Percentiles rank a stretch among this genome's conserved stretches.
Evolutionary conservation across 2,113 vertebrate genomes (phyloP).

Genomic region (Marmota monax): DNA sequence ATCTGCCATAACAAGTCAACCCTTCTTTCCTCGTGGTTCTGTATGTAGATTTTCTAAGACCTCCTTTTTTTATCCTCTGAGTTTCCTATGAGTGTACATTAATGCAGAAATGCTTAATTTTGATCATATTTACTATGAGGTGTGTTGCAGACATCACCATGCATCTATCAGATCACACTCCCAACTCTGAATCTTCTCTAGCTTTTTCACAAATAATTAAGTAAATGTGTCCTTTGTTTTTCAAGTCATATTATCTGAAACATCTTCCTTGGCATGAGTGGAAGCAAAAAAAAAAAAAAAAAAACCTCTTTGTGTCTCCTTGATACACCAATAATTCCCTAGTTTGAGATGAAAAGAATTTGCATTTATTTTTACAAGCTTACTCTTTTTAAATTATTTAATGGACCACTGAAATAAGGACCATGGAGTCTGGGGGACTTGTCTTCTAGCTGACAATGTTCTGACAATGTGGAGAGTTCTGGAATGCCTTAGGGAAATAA

Average conservation of each 20-base stretch:
- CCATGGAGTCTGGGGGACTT: conserved; percentile 59
- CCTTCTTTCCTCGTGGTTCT: neutral
- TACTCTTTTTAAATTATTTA: conserved; percentile 69
- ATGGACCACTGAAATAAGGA: conserved; percentile 66
- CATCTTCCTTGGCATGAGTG: neutral
- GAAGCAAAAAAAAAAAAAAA: neutral
- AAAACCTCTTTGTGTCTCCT: neutral
- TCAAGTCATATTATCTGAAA: neutral
- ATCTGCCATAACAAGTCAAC: neutral
- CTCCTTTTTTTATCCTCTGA: neutral
- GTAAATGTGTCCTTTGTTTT: neutral
- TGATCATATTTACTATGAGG: neutral
- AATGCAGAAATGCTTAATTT: neutral
- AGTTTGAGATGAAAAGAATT: conserved; percentile 56
- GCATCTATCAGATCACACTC: neutral
- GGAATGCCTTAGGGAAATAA: conserved; percentile 75
- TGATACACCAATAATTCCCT: conserved; percentile 33
- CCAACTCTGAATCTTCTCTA: neutral
- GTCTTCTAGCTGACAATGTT: conserved; percentile 72
- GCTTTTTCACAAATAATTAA: conserved; percentile 26
- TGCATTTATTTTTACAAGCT: conserved; percentile 42
- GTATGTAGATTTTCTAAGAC: conserved; percentile 8
- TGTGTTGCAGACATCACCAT: neutral
- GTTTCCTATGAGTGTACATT: neutral
- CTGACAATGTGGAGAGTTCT: conserved; percentile 76